These are phyloP conservation scores for Steinernema hermaphroditum DNA, from an alignment of 2,888 invertebrate species.

Conservation along the genomic window DNA sequence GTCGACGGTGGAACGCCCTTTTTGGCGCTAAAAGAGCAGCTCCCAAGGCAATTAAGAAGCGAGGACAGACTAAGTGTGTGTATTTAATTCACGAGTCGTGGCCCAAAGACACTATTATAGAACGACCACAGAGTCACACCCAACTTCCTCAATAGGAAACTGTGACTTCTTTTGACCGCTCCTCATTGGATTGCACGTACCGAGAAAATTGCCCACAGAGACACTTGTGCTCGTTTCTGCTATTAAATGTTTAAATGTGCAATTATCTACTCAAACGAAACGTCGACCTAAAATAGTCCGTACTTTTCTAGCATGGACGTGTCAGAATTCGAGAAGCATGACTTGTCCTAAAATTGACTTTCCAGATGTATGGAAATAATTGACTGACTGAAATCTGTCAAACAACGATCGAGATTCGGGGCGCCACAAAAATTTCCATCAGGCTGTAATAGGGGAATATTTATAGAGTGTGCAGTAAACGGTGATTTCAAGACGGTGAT, in stretches of 20 bases:
- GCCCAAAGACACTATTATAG: constrained; percentile 21
- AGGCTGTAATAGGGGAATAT: too few species aligned
- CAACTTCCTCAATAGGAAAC: constrained; percentile 28
- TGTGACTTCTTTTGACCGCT: constrained; percentile 14
- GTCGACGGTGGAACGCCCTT: neutral
- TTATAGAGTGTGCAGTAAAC: too few species aligned
- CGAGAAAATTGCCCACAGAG: constrained; percentile 2
- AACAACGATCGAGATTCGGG: too few species aligned
- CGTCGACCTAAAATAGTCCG: neutral
- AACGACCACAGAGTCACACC: constrained; percentile 5
- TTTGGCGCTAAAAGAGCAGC: neutral
- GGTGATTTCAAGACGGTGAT: too few species aligned
- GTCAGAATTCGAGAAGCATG: neutral
- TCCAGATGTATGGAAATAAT: too few species aligned
- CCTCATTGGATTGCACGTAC: constrained; percentile 7
- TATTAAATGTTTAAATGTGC: neutral
- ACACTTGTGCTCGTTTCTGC: neutral
- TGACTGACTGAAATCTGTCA: too few species aligned
- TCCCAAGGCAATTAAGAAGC: constrained; percentile 14
- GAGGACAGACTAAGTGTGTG: constrained; percentile 7
- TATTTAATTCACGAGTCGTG: constrained; percentile 25
- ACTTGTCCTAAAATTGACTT: too few species aligned
- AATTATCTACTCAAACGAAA: neutral
- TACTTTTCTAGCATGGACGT: neutral
- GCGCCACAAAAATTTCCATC: too few species aligned